Evolutionary conservation across 2,888 invertebrate species (phyloP).

Genomic region (Cantharis rustica): DNA sequence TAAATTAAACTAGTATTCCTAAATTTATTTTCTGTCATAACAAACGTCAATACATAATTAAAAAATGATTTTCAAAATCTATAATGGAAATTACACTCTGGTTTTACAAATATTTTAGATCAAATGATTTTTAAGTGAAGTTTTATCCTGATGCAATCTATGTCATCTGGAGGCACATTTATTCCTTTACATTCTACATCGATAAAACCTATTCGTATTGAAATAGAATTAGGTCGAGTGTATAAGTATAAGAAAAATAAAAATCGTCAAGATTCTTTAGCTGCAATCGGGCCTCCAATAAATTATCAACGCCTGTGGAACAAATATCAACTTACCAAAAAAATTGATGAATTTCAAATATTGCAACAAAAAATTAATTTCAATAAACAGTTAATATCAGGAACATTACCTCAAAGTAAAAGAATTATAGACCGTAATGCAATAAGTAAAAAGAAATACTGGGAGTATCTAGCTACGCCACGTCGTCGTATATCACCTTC

Average conservation of each 20-base stretch:
- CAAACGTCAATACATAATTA: not conserved
- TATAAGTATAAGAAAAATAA: not conserved
- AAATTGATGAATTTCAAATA: not conserved
- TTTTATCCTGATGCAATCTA: not conserved
- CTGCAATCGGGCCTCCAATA: not conserved
- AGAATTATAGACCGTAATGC: not conserved
- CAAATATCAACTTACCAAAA: not conserved
- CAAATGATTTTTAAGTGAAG: not conserved
- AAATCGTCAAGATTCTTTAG: not conserved
- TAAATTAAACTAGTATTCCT: not conserved
- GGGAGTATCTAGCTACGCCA: not conserved
- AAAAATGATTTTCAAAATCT: not conserved
- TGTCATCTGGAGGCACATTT: not conserved
- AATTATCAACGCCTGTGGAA: not conserved
- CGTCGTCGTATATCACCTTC: not conserved
- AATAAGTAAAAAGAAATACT: slow-evolving; percentile 3
- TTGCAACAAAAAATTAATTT: not conserved
- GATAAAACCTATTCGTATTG: not conserved
- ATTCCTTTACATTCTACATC: not conserved
- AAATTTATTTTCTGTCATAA: not conserved
- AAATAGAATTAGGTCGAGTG: not conserved
- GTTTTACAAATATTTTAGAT: not conserved
- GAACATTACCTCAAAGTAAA: not conserved
- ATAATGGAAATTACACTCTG: not conserved
- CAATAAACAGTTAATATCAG: not conserved